Evolutionary conservation across 2,888 invertebrate species (phyloP), one percentile per base, ranked within the genome.

Genomic region (Pelosia muscerda): DNA sequence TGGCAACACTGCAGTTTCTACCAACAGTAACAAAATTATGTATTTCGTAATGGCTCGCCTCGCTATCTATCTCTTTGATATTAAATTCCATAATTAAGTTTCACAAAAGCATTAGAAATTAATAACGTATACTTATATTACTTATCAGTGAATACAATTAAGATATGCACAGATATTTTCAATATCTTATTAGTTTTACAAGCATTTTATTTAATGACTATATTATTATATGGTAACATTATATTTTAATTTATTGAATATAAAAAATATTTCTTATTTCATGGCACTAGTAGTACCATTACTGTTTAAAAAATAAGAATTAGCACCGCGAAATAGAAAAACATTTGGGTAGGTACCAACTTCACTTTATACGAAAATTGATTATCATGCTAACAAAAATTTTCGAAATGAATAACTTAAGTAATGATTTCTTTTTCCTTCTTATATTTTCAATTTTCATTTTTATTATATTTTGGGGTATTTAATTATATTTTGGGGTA

Each of bases 201-300:
- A 85, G 83, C 83, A 72, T 78, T 82, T 73, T 76, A 74, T 23
- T 69, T 76, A 74, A 73, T 79, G 70, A 76, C 77, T 75, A 77
- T 75, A 76, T 73, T 69, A 77, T 64, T 70, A 75, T 65, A 73
- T 87, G 86, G 86, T 87, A 87, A 87, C 86, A 77, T 83, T 65
- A 66, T 69, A n/a, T 61, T 34, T 82, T 68, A 64, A 65, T 31
- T 26, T 81, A 83, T 64, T 71, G 71, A 73, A 72, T 77, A 61
- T 68, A 63, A 70, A 31, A 11, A 53, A 26, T 67, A 63, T 60
- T 60, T 42, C n/a, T 69, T 78, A 72, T 72, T 78, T 61, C 70
- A 86, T 87, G 86, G 87, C 87, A 86, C 86, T 82, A 59, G 60
- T 65, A 75, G 74, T 79, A 81, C 81, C 82, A 81, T 65, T 72